Evolutionary conservation across 2,113 vertebrate species (phyloP).

Genomic region (Sigmodon hispidus): DNA sequence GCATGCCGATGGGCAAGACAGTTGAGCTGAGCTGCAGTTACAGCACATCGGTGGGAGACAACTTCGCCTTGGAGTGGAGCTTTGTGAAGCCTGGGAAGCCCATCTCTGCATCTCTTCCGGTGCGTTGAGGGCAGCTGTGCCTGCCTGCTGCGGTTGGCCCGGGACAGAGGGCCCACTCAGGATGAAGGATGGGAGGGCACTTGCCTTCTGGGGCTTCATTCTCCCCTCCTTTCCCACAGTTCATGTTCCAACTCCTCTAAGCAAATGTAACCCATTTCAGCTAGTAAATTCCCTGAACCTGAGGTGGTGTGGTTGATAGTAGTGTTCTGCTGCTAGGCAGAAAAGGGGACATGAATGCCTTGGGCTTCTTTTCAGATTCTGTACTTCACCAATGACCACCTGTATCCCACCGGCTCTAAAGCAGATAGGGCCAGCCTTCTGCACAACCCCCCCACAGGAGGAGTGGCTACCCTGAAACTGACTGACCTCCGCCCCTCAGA

Average conservation of each 20-base stretch:
- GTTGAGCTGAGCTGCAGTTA: slow-evolving; percentile 83
- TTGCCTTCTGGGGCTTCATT: not conserved
- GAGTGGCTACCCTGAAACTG: slow-evolving; percentile 83
- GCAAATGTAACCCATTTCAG: not conserved
- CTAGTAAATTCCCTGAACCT: not conserved
- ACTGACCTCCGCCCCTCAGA: slow-evolving; percentile 77
- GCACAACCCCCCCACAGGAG: slow-evolving; percentile 81
- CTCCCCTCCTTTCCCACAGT: not conserved
- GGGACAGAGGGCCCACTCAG: not conserved
- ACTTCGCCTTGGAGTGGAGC: slow-evolving; percentile 87
- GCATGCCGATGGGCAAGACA: slow-evolving; percentile 59
- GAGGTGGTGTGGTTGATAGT: not conserved
- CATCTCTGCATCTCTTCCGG: slow-evolving; percentile 1
- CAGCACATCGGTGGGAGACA: slow-evolving; percentile 73
- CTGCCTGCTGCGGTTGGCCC: not conserved
- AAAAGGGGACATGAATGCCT: not conserved
- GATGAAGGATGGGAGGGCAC: not conserved
- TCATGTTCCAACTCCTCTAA: not conserved
- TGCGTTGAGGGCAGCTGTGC: slow-evolving; percentile 27
- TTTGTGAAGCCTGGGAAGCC: slow-evolving; percentile 79
- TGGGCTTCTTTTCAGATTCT: slow-evolving; percentile 79
- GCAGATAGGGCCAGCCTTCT: slow-evolving; percentile 80
- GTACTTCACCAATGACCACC: slow-evolving; percentile 81
- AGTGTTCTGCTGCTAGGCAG: not conserved
- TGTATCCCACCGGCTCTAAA: slow-evolving; percentile 82